Evolutionary conservation across 2,113 vertebrate genomes (phyloP), one percentile per base, ranked within the genome.

Genomic region (Mobula birostris): DNA sequence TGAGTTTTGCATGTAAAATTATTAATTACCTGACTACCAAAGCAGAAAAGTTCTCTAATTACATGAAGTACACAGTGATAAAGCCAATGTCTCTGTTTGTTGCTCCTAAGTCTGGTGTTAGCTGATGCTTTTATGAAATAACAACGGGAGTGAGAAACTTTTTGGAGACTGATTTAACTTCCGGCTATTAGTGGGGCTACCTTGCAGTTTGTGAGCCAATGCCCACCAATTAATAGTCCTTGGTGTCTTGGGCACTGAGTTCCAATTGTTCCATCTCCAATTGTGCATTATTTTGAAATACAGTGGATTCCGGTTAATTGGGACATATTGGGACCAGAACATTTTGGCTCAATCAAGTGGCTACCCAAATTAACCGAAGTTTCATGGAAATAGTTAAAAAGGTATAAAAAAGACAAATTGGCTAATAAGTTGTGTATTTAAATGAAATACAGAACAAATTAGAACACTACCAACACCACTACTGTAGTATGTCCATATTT

Each of bases 131-230:
- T 91, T 91, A 94, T 94, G 94, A 94, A 94, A 94, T 94, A 95
- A 94, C 94, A 94, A 94, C 76, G 94, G 94, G 72, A 94, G 94
- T 92, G 27, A 48, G 56, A 94, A 94, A 93, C 94, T 95, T 96
- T 95, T 95, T 66, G 95, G 95, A 94, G 94, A 96, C 95, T 95
- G 66, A 93, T 93, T 74, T 93, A 48, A 74, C 91, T 93, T 93
- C 12, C 91, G 40, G 36, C n/a, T 76, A 74, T 74, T 93, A 74
- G 21, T 27, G 5, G 36, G 40, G 1, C 5, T 93, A 72, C 12
- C 36, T 93, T 56, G 36, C 68, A 29, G 70, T 76, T 74, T 76
- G 36, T 11, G 91, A 93, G 56, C 40, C 40, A 48, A 11, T 93
- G 11, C 27, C 68, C 27, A 24, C 27, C 70, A 72, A 5, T 74